phyloP scores from a whole-genome alignment of 2,888 invertebrate species.

The Metallyticus violacea region DNA sequence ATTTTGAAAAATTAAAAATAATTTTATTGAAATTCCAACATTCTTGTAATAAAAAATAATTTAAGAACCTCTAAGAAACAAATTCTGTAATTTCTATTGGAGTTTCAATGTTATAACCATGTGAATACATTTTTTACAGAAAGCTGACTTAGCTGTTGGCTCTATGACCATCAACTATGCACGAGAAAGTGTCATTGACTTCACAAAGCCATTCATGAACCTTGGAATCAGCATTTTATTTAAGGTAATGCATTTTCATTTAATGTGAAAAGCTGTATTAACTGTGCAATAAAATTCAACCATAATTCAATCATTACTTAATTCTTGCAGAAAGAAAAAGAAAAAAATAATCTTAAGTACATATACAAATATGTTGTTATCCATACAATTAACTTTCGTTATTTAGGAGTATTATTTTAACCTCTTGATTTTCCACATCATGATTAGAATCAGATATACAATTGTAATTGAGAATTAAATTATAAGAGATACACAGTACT shows the following conservation, averaged over 20 bases:
- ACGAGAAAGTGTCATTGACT: slow-evolving; percentile 84
- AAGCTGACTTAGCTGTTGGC: slow-evolving; percentile 84
- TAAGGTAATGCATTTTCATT: slow-evolving; percentile 56
- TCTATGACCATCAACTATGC: slow-evolving; percentile 89
- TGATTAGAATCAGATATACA: too few relatives aligned
- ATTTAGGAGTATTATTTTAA: too few relatives aligned
- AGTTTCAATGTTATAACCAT: background rate
- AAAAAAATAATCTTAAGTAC: too few relatives aligned
- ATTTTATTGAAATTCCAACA: background rate
- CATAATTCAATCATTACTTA: too few relatives aligned
- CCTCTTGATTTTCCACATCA: too few relatives aligned
- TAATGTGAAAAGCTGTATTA: too few relatives aligned
- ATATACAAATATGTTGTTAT: too few relatives aligned
- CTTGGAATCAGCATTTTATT: slow-evolving; percentile 85
- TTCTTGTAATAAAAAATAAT: background rate
- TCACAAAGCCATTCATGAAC: slow-evolving; percentile 91
- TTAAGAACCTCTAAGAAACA: background rate
- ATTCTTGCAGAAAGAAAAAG: background rate
- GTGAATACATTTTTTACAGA: slow-evolving; percentile 51
- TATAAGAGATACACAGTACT: too few relatives aligned
- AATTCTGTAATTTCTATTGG: background rate
- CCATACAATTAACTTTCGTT: too few relatives aligned
- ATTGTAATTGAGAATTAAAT: too few relatives aligned
- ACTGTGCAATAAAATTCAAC: too few relatives aligned
- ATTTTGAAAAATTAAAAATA: background rate